Evolutionary conservation across 2,797 vertebrate genomes (phyloP), one percentile per base, ranked within the genome.

Genomic region (Astyanax mexicanus): DNA sequence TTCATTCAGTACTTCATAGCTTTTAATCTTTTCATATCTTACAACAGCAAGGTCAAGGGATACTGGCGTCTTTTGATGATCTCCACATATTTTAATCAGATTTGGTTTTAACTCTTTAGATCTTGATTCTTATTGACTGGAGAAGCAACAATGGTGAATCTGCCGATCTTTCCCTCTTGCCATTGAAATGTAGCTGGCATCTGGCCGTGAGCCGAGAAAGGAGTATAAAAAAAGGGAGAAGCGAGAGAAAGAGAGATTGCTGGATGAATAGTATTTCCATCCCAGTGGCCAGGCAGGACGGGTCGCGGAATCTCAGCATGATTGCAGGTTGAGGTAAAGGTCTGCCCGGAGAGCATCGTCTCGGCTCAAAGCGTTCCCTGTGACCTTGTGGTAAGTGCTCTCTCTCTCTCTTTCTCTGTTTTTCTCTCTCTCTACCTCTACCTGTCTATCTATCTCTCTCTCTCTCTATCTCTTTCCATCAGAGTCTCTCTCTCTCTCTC

Each of bases 321-420:
- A 81, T 80, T 80, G 79, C 75, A 68, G 65, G 80, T 62, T 64
- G 77, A 83, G 68, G 64, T 81, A 72, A 75, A 81, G 74, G 74
- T 82, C 78, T 66, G 69, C 54, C 60, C 49, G 11, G 66, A 74
- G 67, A 62, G 70, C 61, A 77, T 69, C 70, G 32, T 83, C 79
- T 68, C 69, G n/a, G 65, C 62, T 77, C 74, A 78, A 71, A 82
- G 66, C 32, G 17, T 81, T 74, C 76, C 72, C 68, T 27, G 60
- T 78, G 81, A 83, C 81, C 81, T 81, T 84, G 77, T 60, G 45
- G 62, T 78, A 81, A 81, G 72, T 80, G 79, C 78, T 69, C 75
- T 67, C n/a, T 80, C 77, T 62, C n/a, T 60, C 23, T 74, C 55
- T 40, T 47, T 81, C 54, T 45, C 57, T 74, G 57, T 55, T 21